Evolutionary conservation across 2,888 invertebrate species (phyloP), one percentile per base, ranked within the genome.

Genomic region (Lymantria monacha): DNA sequence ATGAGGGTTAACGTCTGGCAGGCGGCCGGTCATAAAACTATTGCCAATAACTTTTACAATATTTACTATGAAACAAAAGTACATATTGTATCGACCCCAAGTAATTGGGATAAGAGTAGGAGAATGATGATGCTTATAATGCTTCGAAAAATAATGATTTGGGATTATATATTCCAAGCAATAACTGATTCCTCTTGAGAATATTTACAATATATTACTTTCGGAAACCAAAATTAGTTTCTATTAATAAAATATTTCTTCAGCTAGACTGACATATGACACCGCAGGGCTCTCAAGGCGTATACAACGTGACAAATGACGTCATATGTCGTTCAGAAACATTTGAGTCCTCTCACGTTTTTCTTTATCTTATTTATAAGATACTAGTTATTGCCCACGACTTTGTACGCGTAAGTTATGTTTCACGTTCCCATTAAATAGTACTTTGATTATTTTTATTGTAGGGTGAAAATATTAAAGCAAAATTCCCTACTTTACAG

Each of bases 291-390:
- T 43, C 30, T n/a, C 30, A 43, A 43, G 43, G 15, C 37, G 22
- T 37, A 30, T 48, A 30, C 14, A 42, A 37, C 30, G 11, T 48
- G 48, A 48, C 30, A 13, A 11, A 43, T 30, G 43, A 48, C 43
- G 42, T 48, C 37, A 48, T 9, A 43, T 30, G 36, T 30, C 43
- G 43, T 30, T 36, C 14, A 38, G 11, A 30, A 48, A 30, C 14
- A 33, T 13, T 9, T 31, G 11, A 30, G 46, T 38, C 30, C 30
- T 22, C 30, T 46, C 30, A 40, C 41, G 30, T 46, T 46, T 33
- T 33, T 10, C 10, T 33, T 33, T 33, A 33, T 10, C 33, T 2
- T 10, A 33, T 33, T 33, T 33, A 9, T 33, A 33, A 33, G 33
- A 33, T 10, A 10, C 33, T 22, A 22, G 22, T n/a, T n/a, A n/a